A percentile compares a stretch with the other conserved stretches of the same genome.
phyloP scores from a whole-genome alignment of 1,140 invertebrate species.

The Drosophila repletoides region DNA sequence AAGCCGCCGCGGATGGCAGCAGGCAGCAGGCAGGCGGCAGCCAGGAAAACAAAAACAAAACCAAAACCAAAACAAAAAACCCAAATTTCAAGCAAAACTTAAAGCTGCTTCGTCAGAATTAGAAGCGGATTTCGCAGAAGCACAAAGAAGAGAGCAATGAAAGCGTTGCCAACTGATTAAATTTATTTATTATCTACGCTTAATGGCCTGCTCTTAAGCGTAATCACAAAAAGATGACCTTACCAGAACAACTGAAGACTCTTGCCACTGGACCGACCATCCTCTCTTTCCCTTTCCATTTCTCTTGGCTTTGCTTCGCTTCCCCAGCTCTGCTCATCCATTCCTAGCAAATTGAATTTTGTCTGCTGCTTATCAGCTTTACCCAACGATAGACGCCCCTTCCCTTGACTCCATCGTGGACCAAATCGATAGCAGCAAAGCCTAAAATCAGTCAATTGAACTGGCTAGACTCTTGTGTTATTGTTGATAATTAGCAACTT shows the following conservation, averaged over 20 bases:
- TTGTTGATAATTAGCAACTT: too few relatives aligned
- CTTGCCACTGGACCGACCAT: too few relatives aligned
- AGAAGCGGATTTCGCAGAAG: constrained; percentile 7
- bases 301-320: too few relatives aligned
- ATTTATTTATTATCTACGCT: constrained; percentile 19
- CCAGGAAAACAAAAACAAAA: not conserved
- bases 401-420: too few relatives aligned
- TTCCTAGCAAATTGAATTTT: constrained; percentile 12
- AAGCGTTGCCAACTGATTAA: constrained; percentile 14
- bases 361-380: constrained; percentile 1
- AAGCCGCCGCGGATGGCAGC: constrained; percentile 4
- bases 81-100: constrained; percentile 4
- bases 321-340: too few relatives aligned
- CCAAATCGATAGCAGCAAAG: too few relatives aligned
- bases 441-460: too few relatives aligned
- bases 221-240: constrained; percentile 8
- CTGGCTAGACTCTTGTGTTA: too few relatives aligned
- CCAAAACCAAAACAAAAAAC: constrained; percentile 8
- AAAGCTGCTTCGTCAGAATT: constrained; percentile 12
- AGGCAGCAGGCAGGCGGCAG: not conserved
- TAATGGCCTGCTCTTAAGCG: constrained; percentile 1
- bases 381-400: too few relatives aligned
- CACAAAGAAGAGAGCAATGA: constrained; percentile 6
- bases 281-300: not conserved
- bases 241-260: not conserved